Percentiles rank a stretch among this genome's conserved stretches.
Evolutionary conservation across 2,888 invertebrate species (phyloP).

Genomic region (Empis stercorea): DNA sequence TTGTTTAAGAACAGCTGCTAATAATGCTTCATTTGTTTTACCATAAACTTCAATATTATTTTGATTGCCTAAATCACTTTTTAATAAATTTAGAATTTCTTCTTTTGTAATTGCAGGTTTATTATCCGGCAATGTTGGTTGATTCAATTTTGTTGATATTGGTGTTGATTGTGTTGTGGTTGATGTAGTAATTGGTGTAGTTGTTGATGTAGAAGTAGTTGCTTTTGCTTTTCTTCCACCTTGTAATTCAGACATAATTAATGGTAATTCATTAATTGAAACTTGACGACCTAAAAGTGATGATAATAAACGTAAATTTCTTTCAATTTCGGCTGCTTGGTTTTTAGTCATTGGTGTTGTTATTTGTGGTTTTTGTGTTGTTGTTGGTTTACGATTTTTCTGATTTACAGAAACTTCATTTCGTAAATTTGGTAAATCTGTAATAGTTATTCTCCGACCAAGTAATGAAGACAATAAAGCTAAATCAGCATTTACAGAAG

Average conservation of each 20-base stretch:
- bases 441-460: conserved; percentile 16
- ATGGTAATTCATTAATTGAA: conserved; percentile 15
- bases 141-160: conserved; percentile 14
- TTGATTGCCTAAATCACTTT: background rate
- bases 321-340: conserved; percentile 14
- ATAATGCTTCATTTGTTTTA: conserved; percentile 52
- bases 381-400: conserved; percentile 16
- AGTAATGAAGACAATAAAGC: conserved; percentile 17
- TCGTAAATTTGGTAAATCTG: conserved; percentile 11
- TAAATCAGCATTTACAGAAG: conserved; percentile 17
- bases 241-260: conserved; percentile 20
- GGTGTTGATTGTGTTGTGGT: conserved; percentile 22
- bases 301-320: conserved; percentile 16
- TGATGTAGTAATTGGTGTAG: conserved; percentile 9
- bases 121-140: conserved; percentile 10
- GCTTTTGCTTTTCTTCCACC: conserved; percentile 15
- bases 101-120: background rate
- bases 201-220: conserved; percentile 10
- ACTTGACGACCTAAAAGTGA: conserved; percentile 15
- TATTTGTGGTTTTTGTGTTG: conserved; percentile 22
- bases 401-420: background rate
- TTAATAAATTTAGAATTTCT: background rate
- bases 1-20: conserved; percentile 56
- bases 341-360: conserved; percentile 27
- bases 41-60: conserved; percentile 32